Conservation (phyloP, 2,797 vertebrate genomes). For the Cyprinella venusta region DNA sequence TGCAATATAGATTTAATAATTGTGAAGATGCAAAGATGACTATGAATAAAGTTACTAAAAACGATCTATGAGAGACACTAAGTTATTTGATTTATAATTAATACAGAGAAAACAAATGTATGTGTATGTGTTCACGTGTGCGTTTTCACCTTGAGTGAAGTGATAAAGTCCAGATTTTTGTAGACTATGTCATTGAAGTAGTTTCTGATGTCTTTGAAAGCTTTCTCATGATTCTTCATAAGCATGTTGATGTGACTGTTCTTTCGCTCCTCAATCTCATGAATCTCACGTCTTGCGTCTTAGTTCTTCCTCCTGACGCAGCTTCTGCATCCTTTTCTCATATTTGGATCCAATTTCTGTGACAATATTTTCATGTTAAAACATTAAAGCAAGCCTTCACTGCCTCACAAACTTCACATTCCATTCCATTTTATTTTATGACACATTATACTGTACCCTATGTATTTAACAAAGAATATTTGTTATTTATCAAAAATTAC, state of each 20-base stretch:
- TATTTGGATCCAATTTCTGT: conserved; percentile 83
- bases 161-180: conserved; percentile 77
- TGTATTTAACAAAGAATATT: not conserved
- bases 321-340: conserved; percentile 77
- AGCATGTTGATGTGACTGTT: conserved; percentile 79
- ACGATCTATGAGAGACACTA: not conserved
- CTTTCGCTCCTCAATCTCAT: conserved; percentile 83
- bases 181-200: conserved; percentile 76
- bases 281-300: conserved; percentile 79
- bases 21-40: not conserved
- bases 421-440: not conserved
- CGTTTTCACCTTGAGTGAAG: conserved; percentile 66
- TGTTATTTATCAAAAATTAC: not conserved
- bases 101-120: not conserved
- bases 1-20: not conserved
- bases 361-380: not conserved
- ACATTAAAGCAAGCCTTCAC: not conserved
- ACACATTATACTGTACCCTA: too few relatives aligned
- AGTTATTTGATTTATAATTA: not conserved
- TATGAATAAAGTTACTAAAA: not conserved
- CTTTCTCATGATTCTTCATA: conserved; percentile 78
- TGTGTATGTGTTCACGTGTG: not conserved
- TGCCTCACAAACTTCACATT: not conserved
- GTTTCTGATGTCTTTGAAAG: conserved; percentile 76
- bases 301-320: conserved; percentile 80